Evolutionary conservation across 2,888 invertebrate species (phyloP), one percentile per base, ranked within the genome.

Genomic region (Platycheirus albimanus): DNA sequence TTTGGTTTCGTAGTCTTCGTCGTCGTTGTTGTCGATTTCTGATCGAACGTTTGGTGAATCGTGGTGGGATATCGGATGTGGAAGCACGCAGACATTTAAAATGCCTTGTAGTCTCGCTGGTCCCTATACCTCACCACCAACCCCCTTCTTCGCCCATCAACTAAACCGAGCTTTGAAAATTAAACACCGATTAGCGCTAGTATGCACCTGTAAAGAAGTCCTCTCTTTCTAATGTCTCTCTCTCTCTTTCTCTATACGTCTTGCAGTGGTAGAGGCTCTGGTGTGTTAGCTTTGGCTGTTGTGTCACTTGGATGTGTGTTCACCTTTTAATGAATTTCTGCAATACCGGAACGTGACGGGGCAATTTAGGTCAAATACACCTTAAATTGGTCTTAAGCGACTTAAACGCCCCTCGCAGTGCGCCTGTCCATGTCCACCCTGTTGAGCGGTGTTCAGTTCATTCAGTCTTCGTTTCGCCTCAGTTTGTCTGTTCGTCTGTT

Each of bases 301-400:
- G 83, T 83, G 70, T 85, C 84, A 85, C 63, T 85, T 76, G 63
- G 71, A 80, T 74, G 81, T 83, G 77, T 83, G 81, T 83, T 84
- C 85, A 81, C 78, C 85, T 85, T 84, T 77, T 80, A 85, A 84
- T 85, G 83, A 85, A 85, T 85, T 85, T 86, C 85, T 86, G 86
- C 86, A 86, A 86, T 85, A 86, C 86, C 86, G 86, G 86, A 86
- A 87, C 86, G 87, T 86, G 86, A 87, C 86, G 85, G 72, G 70
- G 79, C 85, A 86, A 86, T 86, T 86, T 87, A 72, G 86, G 86
- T 86, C 86, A 87, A 86, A 86, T 86, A 86, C 86, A 87, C 86
- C 85, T 86, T 85, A 86, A 86, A 79, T 77, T 71, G 70, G 76
- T 83, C 72, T 83, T 85, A 75, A 81, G 76, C 80, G 76, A 76